phyloP scores from a whole-genome alignment of 1,140 invertebrate genomes.

The Drosophila saltans region DNA sequence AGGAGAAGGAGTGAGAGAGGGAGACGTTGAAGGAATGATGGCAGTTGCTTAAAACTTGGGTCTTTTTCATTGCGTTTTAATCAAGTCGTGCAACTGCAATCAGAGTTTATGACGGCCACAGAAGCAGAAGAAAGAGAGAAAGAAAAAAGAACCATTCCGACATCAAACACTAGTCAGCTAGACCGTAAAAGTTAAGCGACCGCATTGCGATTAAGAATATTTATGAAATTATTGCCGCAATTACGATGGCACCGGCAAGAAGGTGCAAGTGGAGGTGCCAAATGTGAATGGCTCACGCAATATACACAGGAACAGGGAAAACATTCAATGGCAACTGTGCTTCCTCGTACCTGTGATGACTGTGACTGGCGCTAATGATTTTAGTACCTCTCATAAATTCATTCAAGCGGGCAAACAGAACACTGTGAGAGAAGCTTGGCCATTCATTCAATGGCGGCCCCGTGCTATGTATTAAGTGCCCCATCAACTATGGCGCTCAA shows the following conservation, averaged over 20 bases:
- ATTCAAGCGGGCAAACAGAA: conserved; percentile 64
- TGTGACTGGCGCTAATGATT: conserved; percentile 74
- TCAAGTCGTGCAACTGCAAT: conserved; percentile 56
- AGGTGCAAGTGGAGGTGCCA: conserved; percentile 25
- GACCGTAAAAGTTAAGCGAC: conserved; percentile 45
- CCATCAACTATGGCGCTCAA: conserved; percentile 74
- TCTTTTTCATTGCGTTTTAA: conserved; percentile 60
- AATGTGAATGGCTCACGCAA: conserved; percentile 57
- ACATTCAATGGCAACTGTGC: conserved; percentile 23
- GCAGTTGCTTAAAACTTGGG: conserved; percentile 26
- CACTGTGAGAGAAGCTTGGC: conserved; percentile 9
- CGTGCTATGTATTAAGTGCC: conserved; percentile 65
- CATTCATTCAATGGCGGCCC: conserved; percentile 56
- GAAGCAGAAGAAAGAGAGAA: background rate
- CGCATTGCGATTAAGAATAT: conserved; percentile 61
- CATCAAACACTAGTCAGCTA: conserved; percentile 26
- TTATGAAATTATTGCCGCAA: conserved; percentile 77
- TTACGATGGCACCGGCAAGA: conserved; percentile 30
- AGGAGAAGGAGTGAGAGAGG: background rate
- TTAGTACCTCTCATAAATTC: conserved; percentile 77
- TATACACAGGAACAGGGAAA: background rate
- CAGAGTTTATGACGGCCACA: conserved; percentile 30
- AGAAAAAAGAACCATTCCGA: background rate
- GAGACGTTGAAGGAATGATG: background rate
- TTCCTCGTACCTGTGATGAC: conserved; percentile 26